Evolutionary conservation across 2,888 invertebrate genomes (phyloP), one percentile per base, ranked within the genome.

Genomic region (Microplitis deprimator): DNA sequence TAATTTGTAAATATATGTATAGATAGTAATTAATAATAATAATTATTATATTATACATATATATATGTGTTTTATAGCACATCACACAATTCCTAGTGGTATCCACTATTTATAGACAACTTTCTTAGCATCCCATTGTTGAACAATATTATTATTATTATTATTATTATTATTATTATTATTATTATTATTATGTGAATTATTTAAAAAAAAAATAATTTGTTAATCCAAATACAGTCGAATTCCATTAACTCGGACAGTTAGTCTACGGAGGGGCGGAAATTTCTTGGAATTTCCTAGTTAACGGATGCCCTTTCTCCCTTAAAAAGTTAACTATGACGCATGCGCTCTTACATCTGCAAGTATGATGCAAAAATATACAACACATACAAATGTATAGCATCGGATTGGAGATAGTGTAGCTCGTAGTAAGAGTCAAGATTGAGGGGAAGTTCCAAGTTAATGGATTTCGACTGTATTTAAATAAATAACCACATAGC

Each of bases 401-500:
- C 20, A 20, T 1, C 1, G 20, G 20, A 1, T 20, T 1, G 1
- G 1, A 20, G 20, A 20, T 1, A 20, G 20, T 1, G 20, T 20
- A 20, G 20, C 20, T 20, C 20, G 20, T 20, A 1, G 20, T n/a
- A n/a, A n/a, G 20, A 20, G 20, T 20, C 1, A 20, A 20, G 20
- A 20, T 20, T 20, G 20, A 20, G 20, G 20, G 20, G 20, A 20
- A 20, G 20, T 20, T 20, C 20, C 20, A 1, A 20, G 20, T 20
- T 1, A 20, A 20, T 20, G 20, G 20, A 20, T 20, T 20, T 20
- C 20, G 20, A 20, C 50, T 50, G 50, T 50, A 50, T 50, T 50
- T 50, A 50, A 50, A 50, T 50, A 13, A 72, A 76, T n/a, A n/a
- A n/a, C 20, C 40, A 60, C 59, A 64, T 77, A 73, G 73, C 41